Conservation (phyloP, 2,113 vertebrate species). For the Epinephelus moara region DNA sequence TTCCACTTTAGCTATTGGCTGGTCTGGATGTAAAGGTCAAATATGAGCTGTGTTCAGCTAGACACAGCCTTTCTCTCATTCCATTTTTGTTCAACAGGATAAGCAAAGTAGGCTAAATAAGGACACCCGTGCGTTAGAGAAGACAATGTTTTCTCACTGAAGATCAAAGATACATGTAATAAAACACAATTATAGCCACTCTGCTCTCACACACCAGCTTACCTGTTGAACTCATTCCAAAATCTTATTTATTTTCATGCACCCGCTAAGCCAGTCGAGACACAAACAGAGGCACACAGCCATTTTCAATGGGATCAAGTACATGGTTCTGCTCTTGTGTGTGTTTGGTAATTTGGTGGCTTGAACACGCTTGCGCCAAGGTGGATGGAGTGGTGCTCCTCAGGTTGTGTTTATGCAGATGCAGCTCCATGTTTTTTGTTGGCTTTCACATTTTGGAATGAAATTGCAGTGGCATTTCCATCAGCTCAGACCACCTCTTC, state of each 20-base stretch:
- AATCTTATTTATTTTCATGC: neutral
- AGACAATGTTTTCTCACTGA: neutral
- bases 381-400: neutral
- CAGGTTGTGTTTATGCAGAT: constrained; percentile 31
- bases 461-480: constrained; percentile 16
- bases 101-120: constrained; percentile 40
- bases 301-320: neutral
- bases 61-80: constrained; percentile 28
- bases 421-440: constrained; percentile 23
- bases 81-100: constrained; percentile 35
- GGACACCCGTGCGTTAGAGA: constrained; percentile 1
- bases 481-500: constrained; percentile 26
- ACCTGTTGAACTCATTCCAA: constrained; percentile 29
- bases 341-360: constrained; percentile 10
- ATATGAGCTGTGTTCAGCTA: constrained; percentile 54
- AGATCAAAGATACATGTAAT: neutral
- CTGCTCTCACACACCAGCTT: neutral
- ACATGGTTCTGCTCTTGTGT: neutral
- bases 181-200: neutral
- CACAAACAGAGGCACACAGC: constrained; percentile 9
- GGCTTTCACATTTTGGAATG: constrained; percentile 4
- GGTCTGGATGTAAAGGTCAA: constrained; percentile 73
- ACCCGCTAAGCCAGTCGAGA: neutral
- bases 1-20: constrained; percentile 65
- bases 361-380: neutral